Evolutionary conservation across 2,888 invertebrate species (phyloP).

Genomic region (Thelaira solivaga): DNA sequence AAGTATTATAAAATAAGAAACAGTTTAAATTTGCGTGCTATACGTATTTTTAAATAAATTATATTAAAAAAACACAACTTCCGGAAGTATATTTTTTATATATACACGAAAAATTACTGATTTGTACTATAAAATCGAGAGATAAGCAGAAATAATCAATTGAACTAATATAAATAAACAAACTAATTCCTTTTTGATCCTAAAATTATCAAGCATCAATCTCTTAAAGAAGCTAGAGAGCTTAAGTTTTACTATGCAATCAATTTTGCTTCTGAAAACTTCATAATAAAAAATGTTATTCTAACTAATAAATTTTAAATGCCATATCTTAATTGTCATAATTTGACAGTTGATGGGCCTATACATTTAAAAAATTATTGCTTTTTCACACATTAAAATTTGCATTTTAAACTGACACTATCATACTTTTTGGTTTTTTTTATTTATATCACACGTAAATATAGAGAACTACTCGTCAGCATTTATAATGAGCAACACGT

Average conservation of each 20-base stretch:
- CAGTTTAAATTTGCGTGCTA: conserved; percentile 29
- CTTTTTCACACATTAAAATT: conserved; percentile 14
- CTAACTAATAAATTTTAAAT: no score
- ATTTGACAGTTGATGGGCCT: not conserved
- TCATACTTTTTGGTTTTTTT: not conserved
- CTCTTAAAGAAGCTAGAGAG: no score
- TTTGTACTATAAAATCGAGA: no score
- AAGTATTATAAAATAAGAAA: not conserved
- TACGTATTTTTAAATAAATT: not conserved
- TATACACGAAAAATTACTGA: not conserved
- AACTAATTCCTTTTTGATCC: no score
- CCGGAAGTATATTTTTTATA: no score
- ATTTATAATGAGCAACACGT: conserved; percentile 34
- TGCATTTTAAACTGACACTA: not conserved
- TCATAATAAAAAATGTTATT: no score
- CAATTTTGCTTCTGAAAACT: no score
- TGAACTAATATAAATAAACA: no score
- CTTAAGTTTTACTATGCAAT: no score
- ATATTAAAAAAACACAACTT: conserved; percentile 3
- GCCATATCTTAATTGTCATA: not conserved
- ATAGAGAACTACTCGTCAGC: not conserved
- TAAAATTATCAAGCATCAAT: no score
- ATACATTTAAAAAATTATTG: not conserved
- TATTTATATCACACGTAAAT: not conserved
- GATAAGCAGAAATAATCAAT: no score